These are phyloP conservation scores for Sylvilagus floridanus DNA, from an alignment of 2,797 vertebrate genomes.

Conservation along the genomic window DNA sequence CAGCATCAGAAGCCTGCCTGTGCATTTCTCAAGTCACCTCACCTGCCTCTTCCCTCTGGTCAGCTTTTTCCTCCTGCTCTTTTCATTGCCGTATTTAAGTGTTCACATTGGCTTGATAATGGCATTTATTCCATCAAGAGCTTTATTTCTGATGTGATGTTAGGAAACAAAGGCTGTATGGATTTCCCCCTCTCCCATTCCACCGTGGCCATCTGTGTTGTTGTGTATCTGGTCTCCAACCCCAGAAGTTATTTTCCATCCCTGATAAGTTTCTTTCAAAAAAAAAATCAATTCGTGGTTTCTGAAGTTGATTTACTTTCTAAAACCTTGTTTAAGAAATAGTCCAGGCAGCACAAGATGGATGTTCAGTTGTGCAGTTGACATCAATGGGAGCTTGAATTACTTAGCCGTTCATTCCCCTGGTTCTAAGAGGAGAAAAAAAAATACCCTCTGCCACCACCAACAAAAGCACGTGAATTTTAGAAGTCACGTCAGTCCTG, in stretches of 20 bases:
- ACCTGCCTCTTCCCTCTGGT: no score
- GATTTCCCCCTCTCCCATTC: rapidly evolving
- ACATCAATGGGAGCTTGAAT: slow-evolving; percentile 43
- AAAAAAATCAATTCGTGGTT: slow-evolving; percentile 48
- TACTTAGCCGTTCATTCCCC: background rate
- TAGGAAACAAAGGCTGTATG: background rate
- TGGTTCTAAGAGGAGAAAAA: background rate
- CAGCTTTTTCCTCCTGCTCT: background rate
- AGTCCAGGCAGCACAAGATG: background rate
- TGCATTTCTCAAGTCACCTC: no score
- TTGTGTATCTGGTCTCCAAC: background rate
- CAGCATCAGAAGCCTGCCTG: background rate
- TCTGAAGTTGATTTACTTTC: slow-evolving; percentile 68
- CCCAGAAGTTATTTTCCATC: slow-evolving; percentile 23
- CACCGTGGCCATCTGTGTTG: background rate
- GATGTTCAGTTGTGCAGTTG: background rate
- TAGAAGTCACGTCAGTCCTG: background rate
- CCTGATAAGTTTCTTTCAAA: slow-evolving; percentile 49
- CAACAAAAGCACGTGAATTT: background rate
- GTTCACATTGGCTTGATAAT: background rate
- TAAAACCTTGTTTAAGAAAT: slow-evolving; percentile 56
- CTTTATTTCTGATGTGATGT: background rate
- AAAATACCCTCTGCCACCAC: background rate
- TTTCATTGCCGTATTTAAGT: background rate
- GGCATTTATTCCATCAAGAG: rapidly evolving